Base-by-base conservation (phyloP, 2,113 vertebrate genomes). In the Ageneiosus marmoratus region DNA sequence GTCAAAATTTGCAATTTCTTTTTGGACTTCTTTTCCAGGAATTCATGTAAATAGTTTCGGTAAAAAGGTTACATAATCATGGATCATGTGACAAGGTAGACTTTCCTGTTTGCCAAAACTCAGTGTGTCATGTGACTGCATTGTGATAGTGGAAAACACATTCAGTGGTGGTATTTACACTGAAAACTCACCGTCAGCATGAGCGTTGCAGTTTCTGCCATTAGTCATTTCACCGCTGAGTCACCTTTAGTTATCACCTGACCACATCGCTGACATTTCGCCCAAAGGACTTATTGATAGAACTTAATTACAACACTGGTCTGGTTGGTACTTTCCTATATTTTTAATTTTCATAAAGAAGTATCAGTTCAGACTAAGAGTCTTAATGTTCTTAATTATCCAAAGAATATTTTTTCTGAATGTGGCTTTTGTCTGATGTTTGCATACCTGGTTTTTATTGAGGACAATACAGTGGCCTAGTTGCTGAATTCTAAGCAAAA, bases 31-130 rank as follows among this genome's bases (percentile, higher is more conserved):
- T n/a, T 74, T 77, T 80, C 53, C 69, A 69, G 79, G 22, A 73
- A 53, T 78, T 72, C 46, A 58, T 55, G 73, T 70, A 79, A 78
- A 84, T 58, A 81, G 85, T 89, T 83, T 84, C 83, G 34, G 80
- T 72, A 41, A 67, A 79, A 81, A 58, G 63, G 83, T 86, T 84
- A 84, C 29, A 69, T 34, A 76, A 58, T 82, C 41, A n/a, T 46
- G 8, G 27, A 80, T 89, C 89, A 90, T 83, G 89, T 90, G 89
- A 89, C 46, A 5, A 84, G 82, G 55, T 77, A 89, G 89, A 85
- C 86, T 89, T 91, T 91, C 86, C 89, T 87, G 82, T 81, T 89
- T 41, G 53, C 41, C 27, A 46, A 7, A 74, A 53, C 46, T 27
- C 22, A 58, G 51, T 56, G 27, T 51, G 83, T 83, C 87, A 88